Evolutionary conservation across 2,888 invertebrate species (phyloP), one percentile per base, ranked within the genome.

Genomic region (Drosophila helvetica): DNA sequence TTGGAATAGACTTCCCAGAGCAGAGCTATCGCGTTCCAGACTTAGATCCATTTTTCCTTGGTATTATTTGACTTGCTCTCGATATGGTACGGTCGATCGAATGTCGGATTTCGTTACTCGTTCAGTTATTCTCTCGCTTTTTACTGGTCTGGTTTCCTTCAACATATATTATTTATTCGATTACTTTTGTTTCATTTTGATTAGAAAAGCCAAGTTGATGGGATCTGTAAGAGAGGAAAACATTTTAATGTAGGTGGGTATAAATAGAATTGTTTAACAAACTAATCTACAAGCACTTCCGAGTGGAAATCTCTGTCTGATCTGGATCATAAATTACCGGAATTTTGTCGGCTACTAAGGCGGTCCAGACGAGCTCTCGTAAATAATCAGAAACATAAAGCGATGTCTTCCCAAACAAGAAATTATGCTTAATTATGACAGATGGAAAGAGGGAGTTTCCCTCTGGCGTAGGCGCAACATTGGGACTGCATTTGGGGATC

Each of bases 1-100:
- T 93, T 98, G 98, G 92, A 98, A 98, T 85, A 98, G 94, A 91
- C 96, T 97, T 92, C 98, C 98, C 90, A 98, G 93, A 83, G 97
- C 97, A 92, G 96, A 96, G 92, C 96, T 96, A 93, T 97, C 97
- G 92, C 96, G 91, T 90, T 92, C 92, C 69, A 92, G 88, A 77
- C 90, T 92, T 74, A 92, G 90, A 91, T 92, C 92, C 92, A 92
- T 92, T 76, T 79, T 83, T 25, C 22, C 59, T 27, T 10, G 19
- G 27, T 52, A 43, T 7, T 68, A 42, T 54, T 48, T 58, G n/a
- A 15, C 27, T 19, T 33, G 1, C 38, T 18, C 17, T 46, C 33
- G 9, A 18, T 22, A 47, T 33, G 60, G 38, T 38, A n/a, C 1
- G 4, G n/a, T 38, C 38, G 38, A 38, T 38, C 38, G 38, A n/a